Evolutionary conservation across 2,797 vertebrate species (phyloP).

Genomic region (Sphenopsis melanotis): DNA sequence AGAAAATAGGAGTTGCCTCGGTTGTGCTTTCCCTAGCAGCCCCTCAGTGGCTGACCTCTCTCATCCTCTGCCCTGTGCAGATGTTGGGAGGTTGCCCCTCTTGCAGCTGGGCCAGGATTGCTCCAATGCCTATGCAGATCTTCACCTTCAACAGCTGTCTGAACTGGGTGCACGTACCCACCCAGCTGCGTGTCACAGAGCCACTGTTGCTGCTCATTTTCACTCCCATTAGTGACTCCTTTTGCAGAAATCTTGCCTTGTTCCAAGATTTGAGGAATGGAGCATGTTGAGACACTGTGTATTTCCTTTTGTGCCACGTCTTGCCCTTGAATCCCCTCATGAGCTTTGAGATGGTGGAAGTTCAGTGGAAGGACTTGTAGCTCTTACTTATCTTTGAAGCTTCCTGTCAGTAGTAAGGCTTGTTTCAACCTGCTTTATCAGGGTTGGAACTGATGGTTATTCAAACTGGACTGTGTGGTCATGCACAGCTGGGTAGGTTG

Average conservation of each 20-base stretch:
- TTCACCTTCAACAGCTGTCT: neutral
- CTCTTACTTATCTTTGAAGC: neutral
- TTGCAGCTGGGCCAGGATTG: neutral
- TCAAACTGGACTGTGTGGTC: neutral
- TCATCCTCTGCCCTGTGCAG: neutral
- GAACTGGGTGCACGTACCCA: neutral
- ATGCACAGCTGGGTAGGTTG: neutral
- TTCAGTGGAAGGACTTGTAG: neutral
- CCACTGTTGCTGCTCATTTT: neutral
- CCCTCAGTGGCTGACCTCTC: neutral
- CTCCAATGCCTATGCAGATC: accelerated
- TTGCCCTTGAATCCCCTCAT: neutral
- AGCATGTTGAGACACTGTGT: accelerated
- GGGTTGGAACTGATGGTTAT: neutral
- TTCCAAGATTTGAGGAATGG: neutral
- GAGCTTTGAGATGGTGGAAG: neutral
- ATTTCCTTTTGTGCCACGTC: neutral
- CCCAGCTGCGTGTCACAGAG: neutral
- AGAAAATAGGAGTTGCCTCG: neutral
- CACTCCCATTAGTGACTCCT: neutral
- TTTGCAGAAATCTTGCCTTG: neutral
- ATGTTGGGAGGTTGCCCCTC: neutral
- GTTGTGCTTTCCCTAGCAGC: neutral
- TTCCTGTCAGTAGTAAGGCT: neutral
- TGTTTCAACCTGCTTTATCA: neutral